Conservation (phyloP, 2,888 invertebrate genomes). For the Trichopria drosophilae region DNA sequence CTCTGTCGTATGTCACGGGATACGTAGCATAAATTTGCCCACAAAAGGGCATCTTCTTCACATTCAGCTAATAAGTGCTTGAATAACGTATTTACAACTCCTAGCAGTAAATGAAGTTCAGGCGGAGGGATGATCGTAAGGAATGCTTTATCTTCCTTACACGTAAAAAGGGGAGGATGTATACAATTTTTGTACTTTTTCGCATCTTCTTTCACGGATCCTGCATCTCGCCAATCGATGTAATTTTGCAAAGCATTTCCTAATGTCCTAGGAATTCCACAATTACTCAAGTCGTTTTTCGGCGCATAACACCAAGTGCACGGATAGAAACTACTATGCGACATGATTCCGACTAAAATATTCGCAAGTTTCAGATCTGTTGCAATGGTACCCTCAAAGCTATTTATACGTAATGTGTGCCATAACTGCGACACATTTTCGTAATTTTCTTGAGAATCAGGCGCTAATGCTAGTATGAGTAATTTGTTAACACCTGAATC, state of each 20-base stretch:
- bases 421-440: no score
- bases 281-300: no score
- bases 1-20: slow-evolving; percentile 6
- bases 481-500: no score
- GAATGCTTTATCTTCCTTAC: not conserved
- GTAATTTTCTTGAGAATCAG: no score
- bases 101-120: no score
- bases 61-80: not conserved
- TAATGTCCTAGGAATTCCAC: not conserved
- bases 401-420: slow-evolving; percentile 1
- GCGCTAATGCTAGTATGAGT: no score
- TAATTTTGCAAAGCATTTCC: no score
- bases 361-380: slow-evolving; percentile 14
- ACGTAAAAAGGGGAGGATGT: not conserved
- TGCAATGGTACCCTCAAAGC: slow-evolving; percentile 6
- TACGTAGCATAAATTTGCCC: slow-evolving; percentile 8
- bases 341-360: no score
- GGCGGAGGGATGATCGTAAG: not conserved
- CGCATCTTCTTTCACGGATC: slow-evolving; percentile 2
- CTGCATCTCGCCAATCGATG: not conserved
- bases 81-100: slow-evolving; percentile 5
- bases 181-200: slow-evolving; percentile 5
- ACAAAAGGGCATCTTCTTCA: no score
- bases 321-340: no score
- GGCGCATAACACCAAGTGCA: no score